Percentiles rank a stretch among this genome's conserved stretches.
These are phyloP conservation scores for Alexandromys fortis DNA, from an alignment of 2,113 vertebrate genomes.

Conservation along the genomic window DNA sequence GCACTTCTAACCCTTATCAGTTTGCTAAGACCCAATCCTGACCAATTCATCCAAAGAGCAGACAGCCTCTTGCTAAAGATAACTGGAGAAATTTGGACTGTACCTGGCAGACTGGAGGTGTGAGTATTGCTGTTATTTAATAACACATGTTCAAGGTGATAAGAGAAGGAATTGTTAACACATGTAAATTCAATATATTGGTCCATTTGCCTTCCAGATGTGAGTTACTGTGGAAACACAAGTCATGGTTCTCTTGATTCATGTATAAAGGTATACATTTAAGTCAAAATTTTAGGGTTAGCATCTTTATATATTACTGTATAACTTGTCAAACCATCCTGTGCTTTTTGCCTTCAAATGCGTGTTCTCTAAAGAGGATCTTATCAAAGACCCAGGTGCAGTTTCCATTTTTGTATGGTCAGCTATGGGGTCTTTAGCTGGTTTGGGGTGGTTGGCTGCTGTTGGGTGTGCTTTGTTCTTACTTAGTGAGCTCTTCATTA, in stretches of 20 bases:
- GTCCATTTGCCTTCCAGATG: slow-evolving; percentile 17
- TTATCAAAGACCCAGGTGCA: background rate
- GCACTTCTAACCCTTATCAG: background rate
- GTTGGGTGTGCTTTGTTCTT: background rate
- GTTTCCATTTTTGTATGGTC: background rate
- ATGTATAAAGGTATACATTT: background rate
- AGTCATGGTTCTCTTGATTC: slow-evolving; percentile 10
- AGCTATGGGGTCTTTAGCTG: background rate
- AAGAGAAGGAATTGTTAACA: slow-evolving; percentile 33
- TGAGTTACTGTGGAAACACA: slow-evolving; percentile 51
- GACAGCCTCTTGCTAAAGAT: background rate
- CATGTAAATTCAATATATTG: background rate
- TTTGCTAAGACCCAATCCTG: background rate
- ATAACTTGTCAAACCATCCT: background rate
- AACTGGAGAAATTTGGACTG: background rate
- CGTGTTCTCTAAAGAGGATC: background rate
- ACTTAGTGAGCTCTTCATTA: background rate
- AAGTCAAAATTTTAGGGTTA: background rate
- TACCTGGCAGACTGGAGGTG: background rate
- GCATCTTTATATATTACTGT: slow-evolving; percentile 20
- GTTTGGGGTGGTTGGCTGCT: background rate
- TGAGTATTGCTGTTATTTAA: slow-evolving; percentile 9
- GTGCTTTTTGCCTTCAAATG: background rate
- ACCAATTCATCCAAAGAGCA: slow-evolving; percentile 18
- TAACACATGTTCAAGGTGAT: background rate